A percentile compares a stretch with the other conserved stretches of the same genome.
phyloP scores from a whole-genome alignment of 2,113 vertebrate species.

The Peromyscus leucopus region DNA sequence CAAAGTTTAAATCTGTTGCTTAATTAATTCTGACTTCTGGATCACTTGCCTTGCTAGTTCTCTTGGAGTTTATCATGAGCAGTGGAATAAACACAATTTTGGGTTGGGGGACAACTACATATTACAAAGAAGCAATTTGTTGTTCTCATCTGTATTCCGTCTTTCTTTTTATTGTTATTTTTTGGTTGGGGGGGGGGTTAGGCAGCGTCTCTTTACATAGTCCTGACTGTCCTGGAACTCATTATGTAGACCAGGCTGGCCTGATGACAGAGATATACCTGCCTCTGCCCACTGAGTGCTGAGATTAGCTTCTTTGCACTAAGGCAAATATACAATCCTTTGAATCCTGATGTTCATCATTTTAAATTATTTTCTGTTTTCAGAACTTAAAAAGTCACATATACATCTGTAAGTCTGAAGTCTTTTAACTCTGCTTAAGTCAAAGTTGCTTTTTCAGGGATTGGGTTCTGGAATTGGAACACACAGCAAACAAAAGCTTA shows the following conservation, averaged over 20 bases:
- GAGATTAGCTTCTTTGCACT: neutral
- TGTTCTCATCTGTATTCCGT: neutral
- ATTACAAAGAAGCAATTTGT: neutral
- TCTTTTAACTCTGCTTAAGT: slow-evolving; percentile 46
- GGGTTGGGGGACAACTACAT: neutral
- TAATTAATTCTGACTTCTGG: slow-evolving; percentile 52
- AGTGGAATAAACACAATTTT: slow-evolving; percentile 6
- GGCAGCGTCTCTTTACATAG: neutral
- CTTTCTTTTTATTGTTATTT: neutral
- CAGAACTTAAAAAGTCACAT: neutral
- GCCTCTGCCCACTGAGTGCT: neutral
- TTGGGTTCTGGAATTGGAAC: slow-evolving; percentile 79
- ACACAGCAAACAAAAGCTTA: slow-evolving; percentile 79
- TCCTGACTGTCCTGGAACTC: neutral
- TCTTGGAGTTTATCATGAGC: neutral
- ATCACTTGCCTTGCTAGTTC: neutral
- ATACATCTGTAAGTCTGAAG: neutral
- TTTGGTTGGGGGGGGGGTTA: neutral
- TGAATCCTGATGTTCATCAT: slow-evolving; percentile 26
- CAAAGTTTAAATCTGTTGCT: slow-evolving; percentile 56
- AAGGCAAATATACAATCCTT: slow-evolving; percentile 39
- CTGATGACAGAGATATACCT: neutral
- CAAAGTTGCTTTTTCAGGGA: neutral
- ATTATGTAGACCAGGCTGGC: neutral
- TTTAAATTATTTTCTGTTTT: slow-evolving; percentile 51